phyloP scores from a whole-genome alignment of 1,140 invertebrate species.

The Aphaenogaster floridana region DNA sequence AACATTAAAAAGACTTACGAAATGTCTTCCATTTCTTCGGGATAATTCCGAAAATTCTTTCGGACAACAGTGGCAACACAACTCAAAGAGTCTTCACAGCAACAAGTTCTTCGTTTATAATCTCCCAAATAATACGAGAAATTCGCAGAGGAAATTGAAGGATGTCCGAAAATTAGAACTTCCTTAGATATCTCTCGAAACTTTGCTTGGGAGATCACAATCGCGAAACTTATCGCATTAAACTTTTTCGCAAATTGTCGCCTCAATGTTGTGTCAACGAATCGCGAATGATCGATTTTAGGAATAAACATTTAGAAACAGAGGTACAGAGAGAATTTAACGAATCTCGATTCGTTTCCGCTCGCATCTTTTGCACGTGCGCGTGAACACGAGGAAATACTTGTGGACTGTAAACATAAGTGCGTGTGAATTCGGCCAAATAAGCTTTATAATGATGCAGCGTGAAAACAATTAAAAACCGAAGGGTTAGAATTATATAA shows the following conservation, averaged over 20 bases:
- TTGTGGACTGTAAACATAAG: neutral
- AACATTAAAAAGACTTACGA: neutral
- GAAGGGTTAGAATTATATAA: neutral
- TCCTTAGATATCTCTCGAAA: neutral
- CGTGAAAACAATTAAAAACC: neutral
- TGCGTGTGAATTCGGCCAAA: neutral
- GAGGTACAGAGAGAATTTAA: neutral
- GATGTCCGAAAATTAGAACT: neutral
- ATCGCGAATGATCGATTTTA: neutral
- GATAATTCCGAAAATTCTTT: neutral
- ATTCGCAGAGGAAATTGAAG: neutral
- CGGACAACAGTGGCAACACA: neutral
- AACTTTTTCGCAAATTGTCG: neutral
- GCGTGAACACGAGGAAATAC: slow-evolving; percentile 19
- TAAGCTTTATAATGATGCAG: neutral
- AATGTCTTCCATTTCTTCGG: neutral
- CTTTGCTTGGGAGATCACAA: neutral
- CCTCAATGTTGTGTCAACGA: neutral
- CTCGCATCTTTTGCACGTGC: slow-evolving; percentile 15
- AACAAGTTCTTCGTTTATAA: neutral
- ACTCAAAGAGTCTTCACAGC: neutral
- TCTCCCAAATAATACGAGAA: neutral
- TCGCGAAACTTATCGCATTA: neutral
- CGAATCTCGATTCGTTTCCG: slow-evolving; percentile 17
- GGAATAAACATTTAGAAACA: neutral